Base-by-base conservation (phyloP, 2,113 vertebrate genomes). In the Nipponia nippon region DNA sequence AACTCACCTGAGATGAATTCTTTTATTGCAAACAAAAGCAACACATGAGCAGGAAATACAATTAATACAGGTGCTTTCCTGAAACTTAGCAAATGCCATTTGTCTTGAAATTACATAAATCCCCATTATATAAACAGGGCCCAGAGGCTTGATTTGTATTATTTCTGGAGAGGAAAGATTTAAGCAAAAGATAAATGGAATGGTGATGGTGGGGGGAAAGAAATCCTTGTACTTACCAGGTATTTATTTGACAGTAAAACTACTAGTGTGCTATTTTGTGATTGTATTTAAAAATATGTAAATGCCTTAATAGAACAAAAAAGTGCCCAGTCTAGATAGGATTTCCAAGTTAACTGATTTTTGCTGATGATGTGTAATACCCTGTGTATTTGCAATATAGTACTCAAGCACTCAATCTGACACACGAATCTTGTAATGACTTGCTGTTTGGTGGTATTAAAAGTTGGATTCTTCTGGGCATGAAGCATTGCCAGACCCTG, bases 1-100 rank as follows among this genome's bases (percentile, higher is more conserved):
- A 98, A 98, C 98, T 98, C 98, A 98, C 98, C 98, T 98, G 98
- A 98, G 98, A 98, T 98, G 96, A 98, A 97, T 98, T 98, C 98
- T 98, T 98, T 98, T 97, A 97, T 97, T 94, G 95, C 89, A 95
- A 97, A 98, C 98, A 98, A 98, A 98, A 97, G 98, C 97, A 96
- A 89, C 49, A 38, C 96, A 96, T 94, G 96, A 98, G 97, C 97
- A 98, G 98, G 98, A 98, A 98, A 98, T 93, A 97, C 98, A 98
- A 98, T 98, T 98, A 98, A 98, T 98, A 98, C 98, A 98, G 98
- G 98, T 98, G 98, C 97, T 98, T 98, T 96, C 95, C 95, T 96
- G 97, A 96, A 98, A 98, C 82, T 97, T 98, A 96, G 94, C 94
- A 97, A 97, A 98, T 96, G 95, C 84, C 93, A 89, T 90, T 97